Conservation (phyloP, 2,797 vertebrate genomes). For the Caiman crocodilus region DNA sequence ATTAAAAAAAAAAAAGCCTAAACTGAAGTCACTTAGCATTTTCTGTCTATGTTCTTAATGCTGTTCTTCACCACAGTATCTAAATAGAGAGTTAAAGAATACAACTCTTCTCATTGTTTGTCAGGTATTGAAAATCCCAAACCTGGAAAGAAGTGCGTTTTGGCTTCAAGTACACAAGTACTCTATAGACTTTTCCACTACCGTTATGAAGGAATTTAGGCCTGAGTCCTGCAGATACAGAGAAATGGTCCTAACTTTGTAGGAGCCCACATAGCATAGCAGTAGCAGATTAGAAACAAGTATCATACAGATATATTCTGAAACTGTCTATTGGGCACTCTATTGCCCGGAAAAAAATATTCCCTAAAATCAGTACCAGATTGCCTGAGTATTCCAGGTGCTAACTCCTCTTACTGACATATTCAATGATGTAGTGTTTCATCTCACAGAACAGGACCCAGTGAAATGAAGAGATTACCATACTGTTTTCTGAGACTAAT, state of each 20-base stretch:
- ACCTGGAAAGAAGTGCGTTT: not conserved
- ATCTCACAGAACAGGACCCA: accelerated
- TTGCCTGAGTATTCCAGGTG: not conserved
- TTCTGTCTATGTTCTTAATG: not conserved
- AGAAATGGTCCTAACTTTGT: not conserved
- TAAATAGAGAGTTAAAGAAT: not conserved
- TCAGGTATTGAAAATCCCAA: not conserved
- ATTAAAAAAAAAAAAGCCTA: not conserved
- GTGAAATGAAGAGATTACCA: not conserved
- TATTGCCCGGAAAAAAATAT: not conserved
- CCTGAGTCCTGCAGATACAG: no score
- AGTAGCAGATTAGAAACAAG: not conserved
- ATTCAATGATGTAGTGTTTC: not conserved
- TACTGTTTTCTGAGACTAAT: conserved; percentile 2
- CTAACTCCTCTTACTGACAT: conserved; percentile 4
- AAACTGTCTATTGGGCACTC: not conserved
- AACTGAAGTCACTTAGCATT: not conserved
- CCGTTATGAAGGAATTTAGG: not conserved
- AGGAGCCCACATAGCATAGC: not conserved
- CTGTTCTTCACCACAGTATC: not conserved
- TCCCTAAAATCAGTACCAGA: no score
- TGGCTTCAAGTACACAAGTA: not conserved
- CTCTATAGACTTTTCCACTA: not conserved
- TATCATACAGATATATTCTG: not conserved
- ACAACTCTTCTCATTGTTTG: not conserved